Evolutionary conservation across 2,888 invertebrate species (phyloP), one percentile per base, ranked within the genome.

Genomic region (Eledone cirrhosa): DNA sequence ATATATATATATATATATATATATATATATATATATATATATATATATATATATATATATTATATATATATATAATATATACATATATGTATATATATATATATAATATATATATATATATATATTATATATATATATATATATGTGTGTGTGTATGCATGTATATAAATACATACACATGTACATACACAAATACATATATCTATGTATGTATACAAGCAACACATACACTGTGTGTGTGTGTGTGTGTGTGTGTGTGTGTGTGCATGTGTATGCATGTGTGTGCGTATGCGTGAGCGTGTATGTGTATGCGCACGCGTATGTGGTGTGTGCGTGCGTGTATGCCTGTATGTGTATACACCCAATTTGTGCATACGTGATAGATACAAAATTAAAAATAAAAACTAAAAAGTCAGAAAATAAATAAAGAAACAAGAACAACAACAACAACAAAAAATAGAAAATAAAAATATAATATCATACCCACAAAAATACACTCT

Each of bases 111-210:
- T n/a, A n/a, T n/a, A n/a, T n/a, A n/a, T n/a, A n/a, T n/a, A n/a
- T n/a, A n/a, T n/a, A n/a, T n/a, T 5, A 53, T 53, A 5, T 53
- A 53, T 53, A 27, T 69, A 69, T 69, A 69, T 69, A 69, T 69
- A 69, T 69, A 69, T 69, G 24, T 69, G 24, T 4, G n/a, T 53
- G n/a, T 53, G n/a, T 53, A 53, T 53, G n/a, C n/a, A 53, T 53
- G n/a, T 53, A 53, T 53, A 53, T 53, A 53, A 22, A 4, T 53
- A 53, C n/a, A 53, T 53, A 3, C n/a, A 53, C n/a, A 53, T 53
- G n/a, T 22, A 22, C 53, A 2, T 22, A 4, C 19, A 53, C n/a
- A 19, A n/a, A n/a, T 53, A 22, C 4, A 53, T n/a, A n/a, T n/a
- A n/a, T n/a, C n/a, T n/a, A n/a, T n/a, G n/a, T n/a, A n/a, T n/a